Conservation (phyloP, 2,888 invertebrate genomes). For the Meteorus cinctellus region DNA sequence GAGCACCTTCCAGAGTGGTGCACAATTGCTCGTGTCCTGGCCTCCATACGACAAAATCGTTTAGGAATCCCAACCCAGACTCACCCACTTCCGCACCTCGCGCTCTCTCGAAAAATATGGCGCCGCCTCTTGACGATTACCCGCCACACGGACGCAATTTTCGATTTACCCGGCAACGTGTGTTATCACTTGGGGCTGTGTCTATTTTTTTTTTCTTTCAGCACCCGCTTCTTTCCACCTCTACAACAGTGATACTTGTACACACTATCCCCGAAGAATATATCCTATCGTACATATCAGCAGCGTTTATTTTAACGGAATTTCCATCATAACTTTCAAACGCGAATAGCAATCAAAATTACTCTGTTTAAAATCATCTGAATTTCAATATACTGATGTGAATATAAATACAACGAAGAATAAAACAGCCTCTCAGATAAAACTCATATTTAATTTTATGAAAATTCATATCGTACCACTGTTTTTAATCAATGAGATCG, state of each 20-base stretch:
- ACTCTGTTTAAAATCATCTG: neutral
- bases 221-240: neutral
- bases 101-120: conserved; percentile 24
- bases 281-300: neutral
- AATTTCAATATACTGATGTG: neutral
- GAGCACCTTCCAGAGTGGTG: conserved; percentile 22
- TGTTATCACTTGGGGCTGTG: neutral
- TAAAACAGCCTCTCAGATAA: neutral
- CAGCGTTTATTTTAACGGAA: neutral
- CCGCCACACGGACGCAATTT: conserved; percentile 21
- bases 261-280: neutral
- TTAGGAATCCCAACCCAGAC: conserved; percentile 13
- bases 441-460: neutral
- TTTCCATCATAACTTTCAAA: neutral
- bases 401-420: neutral
- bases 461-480: neutral
- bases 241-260: neutral
- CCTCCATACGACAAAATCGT: conserved; percentile 27
- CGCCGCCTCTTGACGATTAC: conserved; percentile 25
- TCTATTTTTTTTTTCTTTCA: conserved; percentile 2
- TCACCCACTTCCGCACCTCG: neutral
- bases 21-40: conserved; percentile 18
- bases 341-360: neutral
- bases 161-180: conserved; percentile 21
- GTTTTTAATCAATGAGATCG: no score